Percentiles rank a stretch among this genome's conserved stretches.
Evolutionary conservation across 2,113 vertebrate genomes (phyloP).

Genomic region (Pagrus major): DNA sequence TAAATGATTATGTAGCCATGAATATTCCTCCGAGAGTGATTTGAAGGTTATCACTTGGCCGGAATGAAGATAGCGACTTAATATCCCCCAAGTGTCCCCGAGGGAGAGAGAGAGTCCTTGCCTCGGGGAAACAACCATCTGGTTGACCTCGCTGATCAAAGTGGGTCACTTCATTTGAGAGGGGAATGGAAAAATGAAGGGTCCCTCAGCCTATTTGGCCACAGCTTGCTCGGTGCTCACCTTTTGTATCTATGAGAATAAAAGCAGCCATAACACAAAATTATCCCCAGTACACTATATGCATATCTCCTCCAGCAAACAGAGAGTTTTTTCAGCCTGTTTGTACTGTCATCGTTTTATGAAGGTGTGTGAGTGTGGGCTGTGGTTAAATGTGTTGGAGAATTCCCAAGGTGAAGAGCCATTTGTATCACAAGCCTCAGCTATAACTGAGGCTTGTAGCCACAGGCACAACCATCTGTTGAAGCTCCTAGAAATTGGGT

Average conservation of each 20-base stretch:
- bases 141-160: slow-evolving; percentile 68
- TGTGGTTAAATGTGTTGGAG: slow-evolving; percentile 51
- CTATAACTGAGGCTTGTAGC: slow-evolving; percentile 54
- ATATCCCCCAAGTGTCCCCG: slow-evolving; percentile 63
- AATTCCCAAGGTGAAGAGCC: slow-evolving; percentile 72
- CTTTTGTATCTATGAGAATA: slow-evolving; percentile 36
- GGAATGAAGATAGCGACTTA: slow-evolving; percentile 44
- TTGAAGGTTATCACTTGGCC: slow-evolving; percentile 72
- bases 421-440: slow-evolving; percentile 67
- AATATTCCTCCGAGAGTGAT: slow-evolving; percentile 57
- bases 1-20: slow-evolving; percentile 61
- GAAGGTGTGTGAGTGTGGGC: slow-evolving; percentile 46
- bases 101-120: slow-evolving; percentile 59
- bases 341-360: slow-evolving; percentile 31
- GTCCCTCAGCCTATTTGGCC: slow-evolving; percentile 20
- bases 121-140: slow-evolving; percentile 74
- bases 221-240: slow-evolving; percentile 4
- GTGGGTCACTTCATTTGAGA: slow-evolving; percentile 64
- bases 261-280: slow-evolving; percentile 20
- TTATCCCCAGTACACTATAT: not conserved
- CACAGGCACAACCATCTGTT: slow-evolving; percentile 74
- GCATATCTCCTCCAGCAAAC: slow-evolving; percentile 26
- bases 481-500: slow-evolving; percentile 70
- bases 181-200: slow-evolving; percentile 37
- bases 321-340: not conserved